Percentiles rank a stretch among this genome's conserved stretches.
These are phyloP conservation scores for Elephas maximus DNA, from an alignment of 2,113 vertebrate genomes.

Conservation along the genomic window DNA sequence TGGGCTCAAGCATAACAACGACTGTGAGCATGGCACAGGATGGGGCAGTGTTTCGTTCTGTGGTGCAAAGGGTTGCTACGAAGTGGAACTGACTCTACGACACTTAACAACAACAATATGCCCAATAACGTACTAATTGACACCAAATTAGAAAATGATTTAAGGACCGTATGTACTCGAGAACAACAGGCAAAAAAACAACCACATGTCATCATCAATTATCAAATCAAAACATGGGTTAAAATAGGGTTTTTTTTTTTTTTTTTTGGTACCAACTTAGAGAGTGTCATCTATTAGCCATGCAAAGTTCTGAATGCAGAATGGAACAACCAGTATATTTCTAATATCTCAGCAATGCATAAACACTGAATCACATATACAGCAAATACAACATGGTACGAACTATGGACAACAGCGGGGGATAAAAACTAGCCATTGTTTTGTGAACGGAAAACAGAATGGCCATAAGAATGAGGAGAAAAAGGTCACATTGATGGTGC, in stretches of 20 bases:
- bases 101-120: not conserved
- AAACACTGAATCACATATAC: not conserved
- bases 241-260: not conserved
- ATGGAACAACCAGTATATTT: not conserved
- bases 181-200: conserved; percentile 52
- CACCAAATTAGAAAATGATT: conserved; percentile 36
- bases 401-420: not conserved
- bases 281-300: conserved; percentile 12
- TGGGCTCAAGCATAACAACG: no score
- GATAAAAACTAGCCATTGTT: not conserved
- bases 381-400: not conserved
- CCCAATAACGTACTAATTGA: not conserved
- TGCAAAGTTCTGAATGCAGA: not conserved
- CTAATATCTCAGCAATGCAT: not conserved
- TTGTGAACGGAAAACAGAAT: not conserved
- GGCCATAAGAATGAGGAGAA: not conserved
- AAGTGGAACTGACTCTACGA: no score
- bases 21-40: no score
- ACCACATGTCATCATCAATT: not conserved
- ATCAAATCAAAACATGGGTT: conserved; percentile 48
- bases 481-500: not conserved
- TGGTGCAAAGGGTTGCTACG: no score
- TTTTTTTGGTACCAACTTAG: conserved; percentile 32
- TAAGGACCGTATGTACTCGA: conserved; percentile 51
- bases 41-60: no score